phyloP scores from a whole-genome alignment of 2,113 vertebrate species.

The Peucedramus taeniatus region DNA sequence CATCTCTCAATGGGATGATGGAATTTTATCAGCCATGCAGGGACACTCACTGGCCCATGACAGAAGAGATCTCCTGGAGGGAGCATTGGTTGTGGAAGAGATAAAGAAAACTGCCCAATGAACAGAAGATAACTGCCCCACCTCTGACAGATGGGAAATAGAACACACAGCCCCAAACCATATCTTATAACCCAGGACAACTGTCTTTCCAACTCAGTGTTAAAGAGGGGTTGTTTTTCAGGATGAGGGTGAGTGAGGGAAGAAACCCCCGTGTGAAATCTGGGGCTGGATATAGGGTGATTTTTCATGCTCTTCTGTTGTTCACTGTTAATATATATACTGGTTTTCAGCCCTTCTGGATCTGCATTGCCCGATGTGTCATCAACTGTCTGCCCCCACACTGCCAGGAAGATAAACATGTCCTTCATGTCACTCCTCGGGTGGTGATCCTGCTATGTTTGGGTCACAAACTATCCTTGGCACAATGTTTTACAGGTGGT shows the following conservation, averaged over 20 bases:
- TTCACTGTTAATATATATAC: background rate
- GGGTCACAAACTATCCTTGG: background rate
- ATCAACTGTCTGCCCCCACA: background rate
- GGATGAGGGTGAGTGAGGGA: background rate
- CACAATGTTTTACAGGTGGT: background rate
- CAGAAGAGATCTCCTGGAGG: too few species aligned
- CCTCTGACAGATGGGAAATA: too few species aligned
- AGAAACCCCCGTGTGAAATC: background rate
- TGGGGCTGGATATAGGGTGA: background rate
- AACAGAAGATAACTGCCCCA: too few species aligned
- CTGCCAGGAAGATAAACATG: background rate
- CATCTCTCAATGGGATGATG: too few species aligned
- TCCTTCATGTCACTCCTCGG: background rate
- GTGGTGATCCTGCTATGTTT: background rate
- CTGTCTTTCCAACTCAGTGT: background rate
- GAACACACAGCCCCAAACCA: too few species aligned
- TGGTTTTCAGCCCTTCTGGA: background rate
- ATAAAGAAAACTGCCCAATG: too few species aligned
- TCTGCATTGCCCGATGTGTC: background rate
- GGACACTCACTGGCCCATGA: too few species aligned
- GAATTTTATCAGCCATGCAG: too few species aligned
- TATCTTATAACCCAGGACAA: too few species aligned
- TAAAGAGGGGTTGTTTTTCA: fast-evolving
- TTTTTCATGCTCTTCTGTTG: background rate
- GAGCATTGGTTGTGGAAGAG: too few species aligned